These are phyloP conservation scores for Prochilodus magdalenae DNA, from an alignment of 2,113 vertebrate species.

Conservation along the genomic window DNA sequence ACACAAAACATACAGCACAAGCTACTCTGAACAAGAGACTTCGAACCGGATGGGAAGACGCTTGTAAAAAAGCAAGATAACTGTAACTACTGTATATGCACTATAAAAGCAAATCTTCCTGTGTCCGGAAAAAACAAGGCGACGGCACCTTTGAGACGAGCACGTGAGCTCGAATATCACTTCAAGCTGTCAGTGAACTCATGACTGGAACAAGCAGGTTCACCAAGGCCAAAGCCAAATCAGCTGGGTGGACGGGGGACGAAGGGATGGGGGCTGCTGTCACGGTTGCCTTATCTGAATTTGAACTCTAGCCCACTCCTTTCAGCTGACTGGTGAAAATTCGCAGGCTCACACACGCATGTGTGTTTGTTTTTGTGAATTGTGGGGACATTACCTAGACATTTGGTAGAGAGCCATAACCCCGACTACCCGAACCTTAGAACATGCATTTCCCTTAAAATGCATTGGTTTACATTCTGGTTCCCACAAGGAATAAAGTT, in stretches of 20 bases:
- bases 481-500: too few species aligned
- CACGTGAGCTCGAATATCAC: not conserved
- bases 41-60: not conserved
- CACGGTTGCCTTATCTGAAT: conserved; percentile 5
- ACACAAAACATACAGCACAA: not conserved
- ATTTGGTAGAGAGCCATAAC: too few species aligned
- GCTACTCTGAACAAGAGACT: not conserved
- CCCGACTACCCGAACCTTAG: too few species aligned
- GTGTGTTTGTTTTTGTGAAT: too few species aligned
- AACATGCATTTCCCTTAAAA: too few species aligned
- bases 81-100: not conserved
- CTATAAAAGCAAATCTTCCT: not conserved
- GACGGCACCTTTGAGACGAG: not conserved
- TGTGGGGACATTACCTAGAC: too few species aligned
- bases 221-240: not conserved
- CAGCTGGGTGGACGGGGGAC: not conserved
- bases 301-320: conserved; percentile 10
- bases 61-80: conserved; percentile 4
- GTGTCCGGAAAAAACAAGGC: not conserved
- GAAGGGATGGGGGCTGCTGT: not conserved
- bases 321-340: conserved; percentile 20
- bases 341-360: not conserved
- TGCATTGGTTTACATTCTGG: too few species aligned
- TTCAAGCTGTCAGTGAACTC: not conserved
- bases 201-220: not conserved